These are phyloP conservation scores for Scotopteryx bipunctaria DNA, from an alignment of 2,888 invertebrate species.

Conservation along the genomic window DNA sequence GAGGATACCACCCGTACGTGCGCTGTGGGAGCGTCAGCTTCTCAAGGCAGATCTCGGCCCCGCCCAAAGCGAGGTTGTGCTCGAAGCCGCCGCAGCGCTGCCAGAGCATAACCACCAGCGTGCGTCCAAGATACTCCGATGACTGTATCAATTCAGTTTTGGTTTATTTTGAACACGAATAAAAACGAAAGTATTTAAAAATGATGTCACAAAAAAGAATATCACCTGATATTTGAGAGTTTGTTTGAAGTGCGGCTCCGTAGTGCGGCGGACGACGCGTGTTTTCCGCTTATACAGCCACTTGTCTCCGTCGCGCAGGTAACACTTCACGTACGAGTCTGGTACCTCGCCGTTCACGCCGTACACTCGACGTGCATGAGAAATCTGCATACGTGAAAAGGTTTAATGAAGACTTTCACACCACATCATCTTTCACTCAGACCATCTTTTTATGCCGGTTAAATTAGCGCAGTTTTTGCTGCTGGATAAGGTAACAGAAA, in stretches of 20 bases:
- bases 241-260: constrained; percentile 94
- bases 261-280: constrained; percentile 90
- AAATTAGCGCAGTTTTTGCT: no score
- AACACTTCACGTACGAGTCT: constrained; percentile 97
- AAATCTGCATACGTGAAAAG: constrained; percentile 54
- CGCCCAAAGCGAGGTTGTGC: constrained; percentile 91
- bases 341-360: constrained; percentile 87
- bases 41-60: constrained; percentile 93
- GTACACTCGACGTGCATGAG: constrained; percentile 75
- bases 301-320: constrained; percentile 93
- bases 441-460: no score
- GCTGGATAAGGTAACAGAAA: no score
- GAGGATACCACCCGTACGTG: constrained; percentile 95
- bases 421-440: no score
- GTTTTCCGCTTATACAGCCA: constrained; percentile 97
- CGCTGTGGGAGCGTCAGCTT: constrained; percentile 90
- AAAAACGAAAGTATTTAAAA: no score
- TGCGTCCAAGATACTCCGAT: constrained; percentile 90
- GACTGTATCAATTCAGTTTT: constrained; percentile 67
- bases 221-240: constrained; percentile 93
- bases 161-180: neutral
- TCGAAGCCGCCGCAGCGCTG: constrained; percentile 94
- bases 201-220: no score
- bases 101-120: constrained; percentile 96
- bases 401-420: no score